Evolutionary conservation across 2,113 vertebrate genomes (phyloP).

Genomic region (Colaptes auratus): DNA sequence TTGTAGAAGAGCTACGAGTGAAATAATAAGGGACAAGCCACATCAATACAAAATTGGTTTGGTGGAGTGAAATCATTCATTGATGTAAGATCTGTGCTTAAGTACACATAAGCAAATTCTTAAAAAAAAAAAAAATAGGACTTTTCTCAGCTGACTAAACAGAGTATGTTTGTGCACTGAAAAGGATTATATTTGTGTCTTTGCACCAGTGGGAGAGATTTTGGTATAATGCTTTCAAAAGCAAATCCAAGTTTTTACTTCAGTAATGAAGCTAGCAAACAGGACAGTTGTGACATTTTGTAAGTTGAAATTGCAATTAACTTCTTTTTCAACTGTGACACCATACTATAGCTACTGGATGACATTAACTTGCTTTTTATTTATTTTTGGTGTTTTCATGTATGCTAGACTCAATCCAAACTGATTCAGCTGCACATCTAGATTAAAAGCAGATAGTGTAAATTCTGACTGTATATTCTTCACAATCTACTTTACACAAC

Average conservation of each 20-base stretch:
- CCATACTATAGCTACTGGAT: neutral
- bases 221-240: neutral
- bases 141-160: neutral
- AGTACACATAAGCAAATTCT: neutral
- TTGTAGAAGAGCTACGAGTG: neutral
- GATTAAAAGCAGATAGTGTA: neutral
- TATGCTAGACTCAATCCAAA: neutral
- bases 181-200: neutral
- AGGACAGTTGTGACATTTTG: neutral
- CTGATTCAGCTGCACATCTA: neutral
- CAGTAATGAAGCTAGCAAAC: neutral
- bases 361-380: neutral
- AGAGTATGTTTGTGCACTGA: neutral
- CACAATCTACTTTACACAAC: neutral
- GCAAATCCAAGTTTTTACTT: neutral
- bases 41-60: neutral
- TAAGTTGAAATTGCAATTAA: too few relatives aligned
- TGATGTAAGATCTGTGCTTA: neutral
- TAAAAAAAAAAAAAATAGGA: neutral
- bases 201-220: neutral
- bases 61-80: neutral
- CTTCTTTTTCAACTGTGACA: too few relatives aligned
- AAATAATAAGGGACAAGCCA: neutral
- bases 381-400: neutral
- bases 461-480: neutral